A percentile compares a stretch with the other conserved stretches of the same genome.
These are phyloP conservation scores for Drosophila paramelanica DNA, from an alignment of 2,888 invertebrate species.

Conservation along the genomic window DNA sequence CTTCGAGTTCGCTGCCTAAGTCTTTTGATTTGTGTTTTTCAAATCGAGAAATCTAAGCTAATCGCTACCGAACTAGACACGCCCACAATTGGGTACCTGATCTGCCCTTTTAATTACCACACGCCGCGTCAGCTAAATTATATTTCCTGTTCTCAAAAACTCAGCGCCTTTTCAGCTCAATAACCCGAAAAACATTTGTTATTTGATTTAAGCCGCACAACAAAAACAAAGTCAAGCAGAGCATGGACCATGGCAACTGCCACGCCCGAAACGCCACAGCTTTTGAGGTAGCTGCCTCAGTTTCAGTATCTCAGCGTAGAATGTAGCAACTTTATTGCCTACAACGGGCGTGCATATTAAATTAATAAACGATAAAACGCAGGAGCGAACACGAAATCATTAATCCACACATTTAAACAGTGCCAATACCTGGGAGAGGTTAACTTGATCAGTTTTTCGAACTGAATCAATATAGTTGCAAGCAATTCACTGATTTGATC, in stretches of 20 bases:
- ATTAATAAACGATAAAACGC: constrained; percentile 66
- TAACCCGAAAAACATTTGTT: constrained; percentile 45
- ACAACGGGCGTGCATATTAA: constrained; percentile 83
- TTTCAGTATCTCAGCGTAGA: constrained; percentile 70
- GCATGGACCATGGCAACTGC: constrained; percentile 21
- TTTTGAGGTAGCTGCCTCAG: constrained; percentile 33
- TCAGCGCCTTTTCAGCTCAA: constrained; percentile 55
- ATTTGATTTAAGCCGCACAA: constrained; percentile 82
- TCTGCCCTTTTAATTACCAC: constrained; percentile 79
- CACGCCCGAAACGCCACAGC: constrained; percentile 52
- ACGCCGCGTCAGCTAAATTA: constrained; percentile 78
- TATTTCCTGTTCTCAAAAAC: constrained; percentile 73
- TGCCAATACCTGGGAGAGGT: neutral
- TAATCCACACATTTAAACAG: constrained; percentile 11
- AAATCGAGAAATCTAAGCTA: constrained; percentile 57
- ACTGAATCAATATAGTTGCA: constrained; percentile 1
- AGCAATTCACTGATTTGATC: neutral
- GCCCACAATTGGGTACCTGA: constrained; percentile 68
- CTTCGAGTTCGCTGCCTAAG: constrained; percentile 65
- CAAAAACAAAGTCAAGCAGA: constrained; percentile 22
- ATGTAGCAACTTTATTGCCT: constrained; percentile 84
- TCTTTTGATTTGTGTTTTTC: constrained; percentile 64
- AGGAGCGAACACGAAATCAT: constrained; percentile 11
- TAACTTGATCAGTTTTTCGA: neutral
- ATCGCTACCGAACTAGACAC: constrained; percentile 71